Base-by-base conservation (phyloP, 35 echinoderm and acorn worm genomes). In the Acanthaster planci region DNA sequence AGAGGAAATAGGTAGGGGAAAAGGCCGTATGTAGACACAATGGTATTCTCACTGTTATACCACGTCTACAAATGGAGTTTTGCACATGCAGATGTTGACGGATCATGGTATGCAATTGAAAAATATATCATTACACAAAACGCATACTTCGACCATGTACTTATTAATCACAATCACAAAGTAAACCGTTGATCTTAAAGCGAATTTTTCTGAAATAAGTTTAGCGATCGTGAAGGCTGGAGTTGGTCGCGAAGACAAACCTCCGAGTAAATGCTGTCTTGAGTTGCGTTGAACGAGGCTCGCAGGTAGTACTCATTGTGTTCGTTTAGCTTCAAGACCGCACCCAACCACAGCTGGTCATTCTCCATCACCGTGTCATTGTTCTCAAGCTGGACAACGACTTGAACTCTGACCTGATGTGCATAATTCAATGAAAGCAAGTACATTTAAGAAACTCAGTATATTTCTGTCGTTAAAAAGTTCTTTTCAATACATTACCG, bases 291-390 rank as follows among this genome's bases (percentile, higher is more conserved):
- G 47, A 96, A 96, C 2, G 52, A 55, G 2, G 81, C 78, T 55
- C 84, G 60, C n/a, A 92, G 50, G 9, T 76, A 21, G 52, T 84
- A 89, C 82, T 85, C 60, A 50, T 96, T 96, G 47, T 54, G 77
- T 6, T 56, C 68, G 67, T 96, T 89, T 0, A 96, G 59, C 2
- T 15, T 56, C 5, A 86, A 76, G 14, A 76, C 32, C 19, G 85
- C 89, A 18, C 82, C 86, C 31, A 96, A 32, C 85, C 81, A 88
- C 47, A 96, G 81, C 37, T 56, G 59, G 39, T 96, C 89, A 17
- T 90, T 82, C 42, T 96, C 85, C 7, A 56, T 59, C 30, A 96
- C 91, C 1, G 93, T 89, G 7, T 96, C 93, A 40, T 96, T 96
- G 15, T 39, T 42, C 47, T 87, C 93, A 12, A 96, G 68, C 26